Evolutionary conservation across 1,140 invertebrate species (phyloP).

Genomic region (Bombus picipes): DNA sequence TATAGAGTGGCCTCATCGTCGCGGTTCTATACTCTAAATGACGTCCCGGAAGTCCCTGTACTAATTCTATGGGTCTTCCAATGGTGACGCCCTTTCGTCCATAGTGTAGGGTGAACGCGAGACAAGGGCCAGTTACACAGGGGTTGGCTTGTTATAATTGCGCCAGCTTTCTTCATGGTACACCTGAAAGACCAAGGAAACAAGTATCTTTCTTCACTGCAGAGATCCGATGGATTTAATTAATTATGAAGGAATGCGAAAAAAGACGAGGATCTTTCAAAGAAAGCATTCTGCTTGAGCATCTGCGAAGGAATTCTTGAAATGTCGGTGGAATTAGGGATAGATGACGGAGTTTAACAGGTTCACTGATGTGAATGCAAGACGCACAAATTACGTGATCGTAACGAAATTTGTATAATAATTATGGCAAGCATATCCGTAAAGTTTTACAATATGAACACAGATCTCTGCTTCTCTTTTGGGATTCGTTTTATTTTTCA

Average conservation of each 20-base stretch:
- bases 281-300: background rate
- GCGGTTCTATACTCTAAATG: slow-evolving; percentile 65
- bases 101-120: slow-evolving; percentile 14
- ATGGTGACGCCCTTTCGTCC: slow-evolving; percentile 35
- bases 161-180: background rate
- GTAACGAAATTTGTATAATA: background rate
- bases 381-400: background rate
- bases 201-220: background rate
- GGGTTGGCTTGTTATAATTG: slow-evolving; percentile 54
- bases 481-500: too few relatives aligned
- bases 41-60: slow-evolving; percentile 70
- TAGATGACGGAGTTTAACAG: background rate
- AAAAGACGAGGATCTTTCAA: background rate
- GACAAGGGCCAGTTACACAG: slow-evolving; percentile 39
- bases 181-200: background rate
- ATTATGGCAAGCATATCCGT: too few relatives aligned
- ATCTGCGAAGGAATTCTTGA: background rate
- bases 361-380: background rate
- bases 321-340: background rate
- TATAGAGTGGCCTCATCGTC: slow-evolving; percentile 73
- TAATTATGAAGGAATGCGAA: background rate
- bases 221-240: slow-evolving; percentile 4
- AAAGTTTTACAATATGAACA: too few relatives aligned
- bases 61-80: slow-evolving; percentile 70
- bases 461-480: too few relatives aligned